phyloP scores from a whole-genome alignment of 2,797 vertebrate species.

The Poecilia picta region DNA sequence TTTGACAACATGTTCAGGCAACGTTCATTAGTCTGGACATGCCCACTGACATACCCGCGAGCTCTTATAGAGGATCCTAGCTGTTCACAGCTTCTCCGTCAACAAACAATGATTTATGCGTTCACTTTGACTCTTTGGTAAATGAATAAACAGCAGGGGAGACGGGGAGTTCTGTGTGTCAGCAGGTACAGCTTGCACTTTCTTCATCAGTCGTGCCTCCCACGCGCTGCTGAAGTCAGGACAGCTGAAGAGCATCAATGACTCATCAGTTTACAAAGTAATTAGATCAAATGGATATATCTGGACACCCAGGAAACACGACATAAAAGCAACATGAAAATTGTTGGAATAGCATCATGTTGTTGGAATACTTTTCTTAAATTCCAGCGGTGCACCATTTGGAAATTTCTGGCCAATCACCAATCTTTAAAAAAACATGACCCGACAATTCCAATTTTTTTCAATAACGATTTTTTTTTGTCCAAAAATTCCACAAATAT shows the following conservation, averaged over 20 bases:
- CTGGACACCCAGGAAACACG: constrained; percentile 1
- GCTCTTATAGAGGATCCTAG: constrained; percentile 2
- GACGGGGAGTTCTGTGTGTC: constrained; percentile 32
- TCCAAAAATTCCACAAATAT: too few species aligned
- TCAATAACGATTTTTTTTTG: too few species aligned
- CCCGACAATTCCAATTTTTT: too few species aligned
- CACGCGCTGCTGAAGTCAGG: constrained; percentile 27
- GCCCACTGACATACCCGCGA: neutral
- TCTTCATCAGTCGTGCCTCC: constrained; percentile 25
- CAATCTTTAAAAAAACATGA: too few species aligned
- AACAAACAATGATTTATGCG: constrained; percentile 14
- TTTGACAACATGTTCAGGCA: neutral
- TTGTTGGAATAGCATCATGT: too few species aligned
- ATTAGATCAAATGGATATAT: constrained; percentile 26
- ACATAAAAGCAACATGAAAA: neutral
- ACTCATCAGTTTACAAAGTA: constrained; percentile 58
- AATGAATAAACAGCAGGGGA: constrained; percentile 20
- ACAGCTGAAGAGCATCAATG: constrained; percentile 40
- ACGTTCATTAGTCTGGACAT: neutral
- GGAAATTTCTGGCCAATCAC: too few species aligned
- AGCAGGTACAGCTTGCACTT: constrained; percentile 40
- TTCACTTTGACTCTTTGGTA: constrained; percentile 32
- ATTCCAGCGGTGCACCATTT: too few species aligned
- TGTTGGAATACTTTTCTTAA: neutral
- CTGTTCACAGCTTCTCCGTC: neutral